phyloP scores from a whole-genome alignment of 2,113 vertebrate genomes.

The Miniopterus natalensis region DNA sequence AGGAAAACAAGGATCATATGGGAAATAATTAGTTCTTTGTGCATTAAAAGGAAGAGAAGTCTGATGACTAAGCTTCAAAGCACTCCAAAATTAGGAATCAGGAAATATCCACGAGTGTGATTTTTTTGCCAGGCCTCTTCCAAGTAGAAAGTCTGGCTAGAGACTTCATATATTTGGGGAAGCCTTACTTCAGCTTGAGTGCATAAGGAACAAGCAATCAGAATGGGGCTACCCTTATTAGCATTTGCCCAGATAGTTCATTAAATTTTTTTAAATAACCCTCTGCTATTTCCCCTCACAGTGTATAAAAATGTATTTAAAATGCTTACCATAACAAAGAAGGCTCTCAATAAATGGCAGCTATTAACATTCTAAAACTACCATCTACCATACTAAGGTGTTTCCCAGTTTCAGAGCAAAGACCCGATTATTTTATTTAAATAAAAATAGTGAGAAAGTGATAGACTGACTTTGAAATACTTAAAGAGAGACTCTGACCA shows the following conservation, averaged over 20 bases:
- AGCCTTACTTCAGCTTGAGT: neutral
- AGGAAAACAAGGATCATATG: neutral
- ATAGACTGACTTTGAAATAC: neutral
- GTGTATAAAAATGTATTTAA: neutral
- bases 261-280: conserved; percentile 8
- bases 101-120: neutral
- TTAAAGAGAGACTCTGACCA: neutral
- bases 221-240: neutral
- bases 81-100: conserved; percentile 3
- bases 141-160: neutral
- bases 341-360: neutral
- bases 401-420: conserved; percentile 28
- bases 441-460: conserved; percentile 14
- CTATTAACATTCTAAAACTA: conserved; percentile 20
- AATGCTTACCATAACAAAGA: neutral
- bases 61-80: neutral
- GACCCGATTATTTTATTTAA: neutral
- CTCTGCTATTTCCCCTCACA: neutral
- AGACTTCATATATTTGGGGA: neutral
- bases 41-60: neutral
- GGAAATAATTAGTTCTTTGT: conserved; percentile 29
- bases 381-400: neutral
- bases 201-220: neutral
- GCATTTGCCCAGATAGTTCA: neutral
- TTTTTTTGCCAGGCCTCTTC: neutral